Base-by-base conservation (phyloP, 1,140 invertebrate species). In the Drosophila subobscura region DNA sequence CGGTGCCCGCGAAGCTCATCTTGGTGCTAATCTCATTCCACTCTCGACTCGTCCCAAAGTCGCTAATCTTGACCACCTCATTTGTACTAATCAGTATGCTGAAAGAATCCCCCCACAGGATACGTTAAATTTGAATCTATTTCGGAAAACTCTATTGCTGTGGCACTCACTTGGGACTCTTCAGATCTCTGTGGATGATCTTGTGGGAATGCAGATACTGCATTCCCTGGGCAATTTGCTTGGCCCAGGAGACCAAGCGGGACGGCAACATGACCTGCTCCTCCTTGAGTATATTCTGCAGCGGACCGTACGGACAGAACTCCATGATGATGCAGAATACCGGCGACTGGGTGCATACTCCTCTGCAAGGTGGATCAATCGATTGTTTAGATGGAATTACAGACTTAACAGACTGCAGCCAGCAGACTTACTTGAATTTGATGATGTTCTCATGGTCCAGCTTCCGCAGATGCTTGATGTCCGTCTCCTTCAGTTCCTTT, bases 271-370 rank as follows among this genome's bases (percentile, higher is more conserved):
- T 95, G 59, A 95, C 94, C 79, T 96, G 93, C 90, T 95, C 94
- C 58, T 95, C 95, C 57, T 96, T 96, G 5, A 99, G 93, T 72
- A 98, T 94, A 89, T 98, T 97, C 90, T 98, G 99, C 14, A 99
- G 93, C 37, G 97, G 96, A 8, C 98, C 98, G 90, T 97, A 97
- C 2, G 97, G 97, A 91, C 98, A 99, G 92, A 95, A 99, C 91
- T 99, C 98, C 98, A 99, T 99, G 16, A 99, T 95, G 76, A 99
- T 97, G 92, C 98, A 99, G 90, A 96, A 99, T 83, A 96, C 96
- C 3, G 97, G 98, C n/a, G 97, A 94, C 90, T 98, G 95, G 0
- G 96, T 98, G 90, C 97, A 99, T 5, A 99, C 96, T 44, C 98
- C 98, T 85, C 96, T 96, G 92, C 4, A 45, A 66, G 55, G 47